Base-by-base conservation (phyloP, 1,140 invertebrate genomes). In the Formica selysi region DNA sequence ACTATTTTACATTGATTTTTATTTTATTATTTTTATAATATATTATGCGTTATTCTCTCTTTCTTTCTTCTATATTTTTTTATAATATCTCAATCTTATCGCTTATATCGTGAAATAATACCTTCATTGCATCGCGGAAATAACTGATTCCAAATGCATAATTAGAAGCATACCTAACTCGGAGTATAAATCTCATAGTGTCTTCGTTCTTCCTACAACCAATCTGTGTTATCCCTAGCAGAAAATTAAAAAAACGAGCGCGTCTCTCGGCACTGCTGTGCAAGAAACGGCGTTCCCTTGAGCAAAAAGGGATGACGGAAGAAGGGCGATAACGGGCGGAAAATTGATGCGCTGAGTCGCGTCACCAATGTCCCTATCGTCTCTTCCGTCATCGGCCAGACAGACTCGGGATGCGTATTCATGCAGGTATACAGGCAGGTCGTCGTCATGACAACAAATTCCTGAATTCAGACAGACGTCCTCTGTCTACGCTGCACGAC, bases 371-470 rank as follows among this genome's bases (percentile, higher is more conserved):
- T 78, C 76, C 62, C 48, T 36, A 36, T 85, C 74, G 48, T 44
- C 64, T 61, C 19, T 32, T 62, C 41, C 48, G 48, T 54, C 59
- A 64, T 26, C 44, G 64, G 32, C 61, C 19, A 85, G 22, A 67
- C 44, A 85, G 48, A 85, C 61, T 13, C n/a, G 51, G 62, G 16
- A 80, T 41, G 38, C 41, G 74, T 68, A 68, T 59, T 85, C 62
- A 59, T 85, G 36, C 54, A 38, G 79, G 57, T 76, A 76, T 61
- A 83, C 59, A 48, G 22, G 19, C 51, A 51, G 32, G 67, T 44
- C 48, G 68, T 86, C 36, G 85, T 70, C 76, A 76, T 64, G 65
- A 65, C 65, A 62, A 87, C 83, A 64, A 78, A 71, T 79, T 86
- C 65, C 57, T 41, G 80, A 44, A 85, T 70, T 76, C 71, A 84